Evolutionary conservation across 2,888 invertebrate species (phyloP), one percentile per base, ranked within the genome.

Genomic region (Bugula neritina): DNA sequence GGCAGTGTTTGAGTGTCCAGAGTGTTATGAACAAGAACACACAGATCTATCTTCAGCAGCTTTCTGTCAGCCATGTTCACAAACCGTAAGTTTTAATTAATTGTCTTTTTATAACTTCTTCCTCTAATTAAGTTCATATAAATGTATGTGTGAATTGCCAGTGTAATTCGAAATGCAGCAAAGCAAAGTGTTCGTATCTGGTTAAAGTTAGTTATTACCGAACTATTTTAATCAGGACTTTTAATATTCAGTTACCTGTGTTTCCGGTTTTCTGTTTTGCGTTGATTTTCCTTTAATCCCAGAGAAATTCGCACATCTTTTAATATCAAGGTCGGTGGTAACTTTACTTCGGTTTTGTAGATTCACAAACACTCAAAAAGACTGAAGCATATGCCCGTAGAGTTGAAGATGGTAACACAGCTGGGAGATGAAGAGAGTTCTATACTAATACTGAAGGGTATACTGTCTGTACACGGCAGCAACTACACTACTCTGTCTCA

Each of bases 1-100:
- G 74, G 97, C 97, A 10, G 90, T 90, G 76, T 91, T 88, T 84
- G 95, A 95, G 86, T 98, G 97, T 85, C 88, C 89, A 77, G 91
- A 92, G 82, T 97, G 97, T 85, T 93, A 91, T 80, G 90, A 90
- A 72, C 90, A 90, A 1, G 86, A 90, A 74, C 81, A 83, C 21
- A 83, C 83, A 29, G 90, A 91, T 69, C 85, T 92, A 35, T 92
- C 93, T 81, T 91, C 91, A 76, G 93, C 91, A 76, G 90, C 92
- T 27, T 93, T 92, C 81, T 95, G 95, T 85, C 81, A 86, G 73
- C 85, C 86, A 73, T 95, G 95, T 80, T 86, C 92, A 74, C 88
- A 90, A 72, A 90, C 88, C 77, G 92, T 88, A 80, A 81, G 80
- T 76, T 43, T n/a, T n/a, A n/a, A n/a, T n/a, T n/a, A n/a, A n/a